A percentile compares a stretch with the other conserved stretches of the same genome.
These are phyloP conservation scores for Alviniconcha marisindica DNA, from an alignment of 1,140 invertebrate genomes.

Conservation along the genomic window DNA sequence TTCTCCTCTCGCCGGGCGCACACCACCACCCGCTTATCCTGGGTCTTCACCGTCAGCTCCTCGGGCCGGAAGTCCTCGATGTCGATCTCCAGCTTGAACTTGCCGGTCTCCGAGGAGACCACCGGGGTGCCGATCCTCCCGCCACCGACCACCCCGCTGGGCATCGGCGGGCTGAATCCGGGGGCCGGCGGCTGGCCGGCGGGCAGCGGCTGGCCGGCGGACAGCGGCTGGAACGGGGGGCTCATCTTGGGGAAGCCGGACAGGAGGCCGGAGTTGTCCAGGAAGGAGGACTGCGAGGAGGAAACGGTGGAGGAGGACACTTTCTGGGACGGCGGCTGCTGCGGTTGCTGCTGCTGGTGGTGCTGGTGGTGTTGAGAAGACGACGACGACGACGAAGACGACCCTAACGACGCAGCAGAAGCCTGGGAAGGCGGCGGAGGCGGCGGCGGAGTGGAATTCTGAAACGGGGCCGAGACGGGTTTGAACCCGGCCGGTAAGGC, in stretches of 20 bases:
- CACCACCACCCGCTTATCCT: conserved; percentile 70
- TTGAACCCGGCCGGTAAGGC: conserved; percentile 8
- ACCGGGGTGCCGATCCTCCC: conserved; percentile 40
- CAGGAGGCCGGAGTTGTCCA: not conserved
- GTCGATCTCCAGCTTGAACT: conserved; percentile 69
- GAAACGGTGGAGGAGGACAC: not conserved
- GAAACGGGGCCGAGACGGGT: conserved; percentile 28
- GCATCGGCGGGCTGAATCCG: conserved; percentile 40
- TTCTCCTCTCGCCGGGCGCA: conserved; percentile 68
- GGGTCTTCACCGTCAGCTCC: conserved; percentile 72
- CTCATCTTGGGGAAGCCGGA: conserved; percentile 20
- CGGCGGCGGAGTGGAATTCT: conserved; percentile 11
- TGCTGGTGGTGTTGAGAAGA: no score
- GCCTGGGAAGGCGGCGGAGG: not conserved
- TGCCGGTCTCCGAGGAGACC: conserved; percentile 58
- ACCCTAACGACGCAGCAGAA: not conserved
- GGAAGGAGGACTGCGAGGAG: conserved; percentile 4
- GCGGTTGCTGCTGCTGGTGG: conserved; percentile 41
- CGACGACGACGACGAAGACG: not conserved
- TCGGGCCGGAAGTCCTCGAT: conserved; percentile 73
- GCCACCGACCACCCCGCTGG: not conserved
- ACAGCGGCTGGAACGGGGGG: conserved; percentile 37
- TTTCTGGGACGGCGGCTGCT: conserved; percentile 5
- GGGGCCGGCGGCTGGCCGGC: conserved; percentile 32
- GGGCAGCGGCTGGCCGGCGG: conserved; percentile 2